A percentile compares a stretch with the other conserved stretches of the same genome.
Evolutionary conservation across 2,113 vertebrate species (phyloP).

Genomic region (Pelusios castaneus): DNA sequence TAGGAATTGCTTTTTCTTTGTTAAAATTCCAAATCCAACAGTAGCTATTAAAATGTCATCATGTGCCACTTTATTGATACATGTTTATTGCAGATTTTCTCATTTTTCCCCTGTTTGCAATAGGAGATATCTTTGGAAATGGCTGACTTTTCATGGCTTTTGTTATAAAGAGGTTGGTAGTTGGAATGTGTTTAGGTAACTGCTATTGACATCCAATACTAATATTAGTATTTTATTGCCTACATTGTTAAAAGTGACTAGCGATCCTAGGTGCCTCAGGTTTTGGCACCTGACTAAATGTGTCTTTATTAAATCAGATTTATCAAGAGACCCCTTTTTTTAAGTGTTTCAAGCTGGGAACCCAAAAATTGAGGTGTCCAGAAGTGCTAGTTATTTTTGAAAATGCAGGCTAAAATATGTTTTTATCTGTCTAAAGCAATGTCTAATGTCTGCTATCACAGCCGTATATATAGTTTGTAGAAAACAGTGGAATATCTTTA

Average conservation of each 20-base stretch:
- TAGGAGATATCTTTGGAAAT: background rate
- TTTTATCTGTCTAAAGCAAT: background rate
- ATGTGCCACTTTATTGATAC: background rate
- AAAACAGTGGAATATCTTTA: accelerated
- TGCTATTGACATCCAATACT: background rate
- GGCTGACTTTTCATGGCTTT: background rate
- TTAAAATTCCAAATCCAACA: background rate
- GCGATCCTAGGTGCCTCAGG: background rate
- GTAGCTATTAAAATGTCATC: too few species aligned
- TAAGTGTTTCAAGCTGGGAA: background rate
- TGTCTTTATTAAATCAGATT: background rate
- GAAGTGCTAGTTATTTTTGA: background rate
- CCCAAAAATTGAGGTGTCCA: background rate
- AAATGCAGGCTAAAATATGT: background rate
- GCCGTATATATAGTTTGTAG: background rate
- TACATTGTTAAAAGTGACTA: background rate
- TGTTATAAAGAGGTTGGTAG: background rate
- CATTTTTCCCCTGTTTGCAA: background rate
- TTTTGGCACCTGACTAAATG: background rate
- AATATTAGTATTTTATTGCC: background rate
- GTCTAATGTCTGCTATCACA: background rate
- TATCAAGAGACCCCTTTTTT: background rate
- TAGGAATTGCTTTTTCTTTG: background rate
- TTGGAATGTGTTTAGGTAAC: background rate
- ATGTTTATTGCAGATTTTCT: background rate